phyloP scores from a whole-genome alignment of 2,113 vertebrate genomes.

The Ptilorrhoa leucosticta region DNA sequence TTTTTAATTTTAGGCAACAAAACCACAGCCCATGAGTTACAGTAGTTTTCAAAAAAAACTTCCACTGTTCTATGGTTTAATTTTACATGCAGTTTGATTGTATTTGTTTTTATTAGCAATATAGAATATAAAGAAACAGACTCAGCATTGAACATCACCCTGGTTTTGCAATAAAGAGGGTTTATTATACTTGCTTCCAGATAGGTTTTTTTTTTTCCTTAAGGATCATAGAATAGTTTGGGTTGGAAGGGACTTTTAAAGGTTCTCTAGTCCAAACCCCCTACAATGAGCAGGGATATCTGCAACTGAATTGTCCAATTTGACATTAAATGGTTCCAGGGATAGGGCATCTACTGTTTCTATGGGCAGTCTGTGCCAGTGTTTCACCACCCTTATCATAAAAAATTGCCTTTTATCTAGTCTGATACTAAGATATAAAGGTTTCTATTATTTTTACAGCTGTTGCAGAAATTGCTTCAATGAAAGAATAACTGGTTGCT shows the following conservation, averaged over 20 bases:
- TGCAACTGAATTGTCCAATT: rapidly evolving
- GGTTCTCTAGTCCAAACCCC: not conserved
- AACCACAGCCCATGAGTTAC: not conserved
- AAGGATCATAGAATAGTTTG: not conserved
- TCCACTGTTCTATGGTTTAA: not conserved
- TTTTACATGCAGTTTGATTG: not conserved
- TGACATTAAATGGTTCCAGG: not conserved
- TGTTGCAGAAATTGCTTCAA: not conserved
- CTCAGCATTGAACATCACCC: not conserved
- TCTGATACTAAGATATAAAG: not conserved
- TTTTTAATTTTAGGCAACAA: not conserved
- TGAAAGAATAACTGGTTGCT: not conserved
- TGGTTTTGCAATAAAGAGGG: not conserved
- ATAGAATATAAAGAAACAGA: not conserved
- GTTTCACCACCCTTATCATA: not conserved
- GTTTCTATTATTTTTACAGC: not conserved
- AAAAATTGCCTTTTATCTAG: not conserved
- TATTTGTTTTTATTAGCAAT: not conserved
- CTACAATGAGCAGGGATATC: not conserved
- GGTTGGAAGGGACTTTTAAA: not conserved
- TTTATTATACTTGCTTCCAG: not conserved
- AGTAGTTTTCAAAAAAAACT: not conserved
- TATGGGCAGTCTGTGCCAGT: not conserved
- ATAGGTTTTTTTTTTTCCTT: not conserved
- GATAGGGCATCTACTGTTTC: not conserved